These are phyloP conservation scores for Boulengeromyrus knoepffleri DNA, from an alignment of 2,113 vertebrate genomes.

Conservation along the genomic window DNA sequence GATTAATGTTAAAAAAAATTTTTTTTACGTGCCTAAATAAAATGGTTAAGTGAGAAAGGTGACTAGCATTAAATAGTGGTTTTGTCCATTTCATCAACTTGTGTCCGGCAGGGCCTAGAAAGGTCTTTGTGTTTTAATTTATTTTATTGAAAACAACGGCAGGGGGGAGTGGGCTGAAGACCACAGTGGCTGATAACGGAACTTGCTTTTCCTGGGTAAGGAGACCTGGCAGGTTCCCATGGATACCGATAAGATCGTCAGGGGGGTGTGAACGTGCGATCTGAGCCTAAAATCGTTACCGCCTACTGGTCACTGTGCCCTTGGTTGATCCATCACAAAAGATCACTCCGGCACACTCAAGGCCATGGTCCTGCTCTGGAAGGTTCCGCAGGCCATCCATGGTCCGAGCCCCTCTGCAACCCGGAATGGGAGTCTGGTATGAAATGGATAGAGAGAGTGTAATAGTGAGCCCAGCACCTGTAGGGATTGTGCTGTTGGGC, in stretches of 20 bases:
- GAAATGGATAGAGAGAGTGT: background rate
- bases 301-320: slow-evolving; percentile 59
- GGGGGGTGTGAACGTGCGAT: slow-evolving; percentile 54
- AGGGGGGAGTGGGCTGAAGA: background rate
- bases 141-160: background rate
- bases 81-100: background rate
- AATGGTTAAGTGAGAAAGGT: background rate
- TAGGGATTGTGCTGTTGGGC: too few species aligned
- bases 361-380: background rate
- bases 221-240: slow-evolving; percentile 25
- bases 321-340: slow-evolving; percentile 53
- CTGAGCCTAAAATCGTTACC: slow-evolving; percentile 65
- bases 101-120: background rate
- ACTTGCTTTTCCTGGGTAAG: background rate
- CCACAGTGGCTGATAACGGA: slow-evolving; percentile 18
- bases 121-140: background rate
- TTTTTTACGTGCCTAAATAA: background rate
- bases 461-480: background rate
- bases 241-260: slow-evolving; percentile 55
- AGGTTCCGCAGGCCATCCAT: background rate
- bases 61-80: background rate
- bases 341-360: background rate
- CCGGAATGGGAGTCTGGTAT: background rate
- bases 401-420: background rate
- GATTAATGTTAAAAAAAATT: too few species aligned